These are phyloP conservation scores for Mesorhabditis belari DNA, from an alignment of 2,888 invertebrate species.

Conservation along the genomic window DNA sequence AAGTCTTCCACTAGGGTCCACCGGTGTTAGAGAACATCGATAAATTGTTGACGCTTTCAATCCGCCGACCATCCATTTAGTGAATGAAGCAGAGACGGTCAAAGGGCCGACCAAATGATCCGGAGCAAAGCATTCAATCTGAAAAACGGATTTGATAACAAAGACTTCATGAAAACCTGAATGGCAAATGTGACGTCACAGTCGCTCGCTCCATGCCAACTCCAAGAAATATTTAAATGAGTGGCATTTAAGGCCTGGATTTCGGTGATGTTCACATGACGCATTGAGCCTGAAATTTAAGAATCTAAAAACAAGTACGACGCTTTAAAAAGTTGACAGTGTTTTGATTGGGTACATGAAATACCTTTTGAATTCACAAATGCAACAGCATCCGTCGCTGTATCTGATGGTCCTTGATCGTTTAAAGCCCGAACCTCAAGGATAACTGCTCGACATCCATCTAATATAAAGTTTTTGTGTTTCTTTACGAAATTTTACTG, in stretches of 20 bases:
- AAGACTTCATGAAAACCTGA: background rate
- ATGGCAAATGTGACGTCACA: constrained; percentile 13
- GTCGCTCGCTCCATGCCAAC: constrained; percentile 25
- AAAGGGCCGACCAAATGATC: background rate
- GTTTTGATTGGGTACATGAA: background rate
- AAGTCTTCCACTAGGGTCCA: constrained; percentile 33
- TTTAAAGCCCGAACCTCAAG: constrained; percentile 43
- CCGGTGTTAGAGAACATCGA: constrained; percentile 28
- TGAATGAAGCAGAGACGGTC: constrained; percentile 22
- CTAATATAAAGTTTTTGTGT: no score
- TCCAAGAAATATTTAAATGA: constrained; percentile 42
- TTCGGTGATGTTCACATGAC: constrained; percentile 27
- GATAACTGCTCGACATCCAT: constrained; percentile 32
- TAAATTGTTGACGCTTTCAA: constrained; percentile 30
- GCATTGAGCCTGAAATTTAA: constrained; percentile 15
- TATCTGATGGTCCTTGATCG: constrained; percentile 35
- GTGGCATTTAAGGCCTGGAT: constrained; percentile 35
- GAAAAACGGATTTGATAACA: constrained; percentile 5
- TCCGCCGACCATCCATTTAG: constrained; percentile 27
- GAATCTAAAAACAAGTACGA: background rate
- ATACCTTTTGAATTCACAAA: constrained; percentile 30
- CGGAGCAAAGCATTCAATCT: background rate
- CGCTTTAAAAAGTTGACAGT: background rate
- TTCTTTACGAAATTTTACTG: no score
- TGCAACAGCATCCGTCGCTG: constrained; percentile 39